Evolutionary conservation across 1,140 invertebrate genomes (phyloP), one percentile per base, ranked within the genome.

Genomic region (Formica selysi): DNA sequence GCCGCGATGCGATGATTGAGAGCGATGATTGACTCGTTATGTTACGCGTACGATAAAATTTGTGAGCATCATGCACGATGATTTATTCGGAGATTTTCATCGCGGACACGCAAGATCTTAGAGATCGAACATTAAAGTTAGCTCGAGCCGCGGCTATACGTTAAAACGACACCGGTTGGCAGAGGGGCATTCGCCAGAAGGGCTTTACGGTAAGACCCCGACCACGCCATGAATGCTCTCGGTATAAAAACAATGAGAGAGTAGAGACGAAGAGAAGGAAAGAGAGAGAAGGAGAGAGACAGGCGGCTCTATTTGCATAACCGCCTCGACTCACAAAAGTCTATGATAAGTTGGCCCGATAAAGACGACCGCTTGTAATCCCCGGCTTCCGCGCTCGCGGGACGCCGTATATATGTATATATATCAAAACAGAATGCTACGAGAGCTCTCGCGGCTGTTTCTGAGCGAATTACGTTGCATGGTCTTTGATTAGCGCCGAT

Each of bases 281-380:
- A 81, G 79, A 86, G 67, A 88, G 44, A 57, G 44, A 76, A 38
- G 32, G 57, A 78, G 54, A 84, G 65, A 84, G 83, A 89, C 32
- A 73, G 54, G 71, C 62, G 67, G 78, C 26, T 86, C 74, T 91
- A 91, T 91, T 90, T 87, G 89, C 91, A 92, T 91, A 91, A 91
- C 91, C 87, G 88, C 89, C 89, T 61, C 68, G 70, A 80, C 86
- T 89, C 64, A 86, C 89, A 90, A 90, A 90, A 90, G 80, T 90
- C 89, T 89, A 89, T 90, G 89, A 90, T 90, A 90, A 89, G 89
- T 90, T 89, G 88, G 76, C 78, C 88, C 86, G 89, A 90, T 90
- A 90, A 89, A 89, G 89, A 87, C 89, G 88, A 87, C 89, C 88
- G 65, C 89, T 90, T 90, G 89, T 89, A 90, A 90, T 90, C 88